Evolutionary conservation across 2,888 invertebrate species (phyloP).

Genomic region (Sarcophaga variegata): DNA sequence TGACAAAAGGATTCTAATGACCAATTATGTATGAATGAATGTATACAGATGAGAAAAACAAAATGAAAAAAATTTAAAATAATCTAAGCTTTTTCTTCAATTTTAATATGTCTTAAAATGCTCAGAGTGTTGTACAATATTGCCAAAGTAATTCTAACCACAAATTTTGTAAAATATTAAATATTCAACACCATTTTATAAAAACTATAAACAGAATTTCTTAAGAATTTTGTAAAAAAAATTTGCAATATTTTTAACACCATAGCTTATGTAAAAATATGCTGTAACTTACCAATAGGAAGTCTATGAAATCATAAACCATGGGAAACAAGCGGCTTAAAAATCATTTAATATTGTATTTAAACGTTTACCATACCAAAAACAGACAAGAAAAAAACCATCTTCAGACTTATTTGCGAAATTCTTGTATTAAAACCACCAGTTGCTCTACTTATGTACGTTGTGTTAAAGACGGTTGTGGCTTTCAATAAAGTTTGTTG

Average conservation of each 20-base stretch:
- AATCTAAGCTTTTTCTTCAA: too few relatives aligned
- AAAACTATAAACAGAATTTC: not conserved
- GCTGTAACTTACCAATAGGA: not conserved
- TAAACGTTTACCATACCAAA: conserved; percentile 12
- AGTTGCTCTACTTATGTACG: conserved; percentile 28
- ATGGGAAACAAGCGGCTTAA: conserved; percentile 29
- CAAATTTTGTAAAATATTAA: too few relatives aligned
- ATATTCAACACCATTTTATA: not conserved
- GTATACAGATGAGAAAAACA: too few relatives aligned
- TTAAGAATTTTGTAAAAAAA: not conserved
- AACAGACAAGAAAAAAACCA: not conserved
- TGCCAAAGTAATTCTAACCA: too few relatives aligned
- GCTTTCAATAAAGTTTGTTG: conserved; percentile 15
- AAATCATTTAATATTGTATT: not conserved
- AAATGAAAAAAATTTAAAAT: too few relatives aligned
- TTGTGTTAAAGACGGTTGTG: not conserved
- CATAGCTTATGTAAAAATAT: not conserved
- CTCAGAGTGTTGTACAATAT: too few relatives aligned
- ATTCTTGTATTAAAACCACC: conserved; percentile 21
- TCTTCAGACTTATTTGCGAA: conserved; percentile 32
- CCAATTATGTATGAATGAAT: too few relatives aligned
- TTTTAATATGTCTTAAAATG: too few relatives aligned
- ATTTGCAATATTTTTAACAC: not conserved
- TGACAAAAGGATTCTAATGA: too few relatives aligned
- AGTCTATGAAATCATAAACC: conserved; percentile 26